Conservation (phyloP, 1,140 invertebrate species). For the Hycleus phaleratus region DNA sequence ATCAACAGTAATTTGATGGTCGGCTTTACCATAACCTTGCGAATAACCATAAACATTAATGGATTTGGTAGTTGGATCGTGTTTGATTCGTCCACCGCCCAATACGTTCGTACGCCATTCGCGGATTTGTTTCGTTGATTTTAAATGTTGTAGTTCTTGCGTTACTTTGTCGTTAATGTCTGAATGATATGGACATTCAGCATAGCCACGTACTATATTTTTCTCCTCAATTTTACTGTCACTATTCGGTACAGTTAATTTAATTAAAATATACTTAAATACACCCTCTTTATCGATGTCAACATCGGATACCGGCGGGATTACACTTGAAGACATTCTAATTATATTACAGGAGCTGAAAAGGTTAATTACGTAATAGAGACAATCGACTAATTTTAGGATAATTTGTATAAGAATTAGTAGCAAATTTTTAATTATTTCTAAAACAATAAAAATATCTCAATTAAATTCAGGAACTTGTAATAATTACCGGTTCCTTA, state of each 20-base stretch:
- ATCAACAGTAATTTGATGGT: constrained; percentile 67
- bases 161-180: constrained; percentile 62
- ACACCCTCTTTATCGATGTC: constrained; percentile 71
- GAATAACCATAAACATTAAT: constrained; percentile 85
- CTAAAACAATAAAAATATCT: too few relatives aligned
- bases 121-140: constrained; percentile 44
- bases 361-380: too few relatives aligned
- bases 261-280: constrained; percentile 84
- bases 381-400: too few relatives aligned
- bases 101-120: constrained; percentile 40
- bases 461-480: too few relatives aligned
- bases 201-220: constrained; percentile 67
- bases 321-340: constrained; percentile 1
- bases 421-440: too few relatives aligned
- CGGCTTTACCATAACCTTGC: constrained; percentile 77
- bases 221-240: constrained; percentile 45
- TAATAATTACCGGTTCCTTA: too few relatives aligned
- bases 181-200: constrained; percentile 60
- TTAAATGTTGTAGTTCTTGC: constrained; percentile 43
- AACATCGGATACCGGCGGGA: constrained; percentile 54
- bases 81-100: constrained; percentile 78
- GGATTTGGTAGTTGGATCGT: constrained; percentile 62
- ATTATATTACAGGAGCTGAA: too few relatives aligned
- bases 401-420: too few relatives aligned
- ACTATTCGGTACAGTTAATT: constrained; percentile 46